These are phyloP conservation scores for Drosophila macrospina DNA, from an alignment of 2,888 invertebrate species.

Conservation along the genomic window DNA sequence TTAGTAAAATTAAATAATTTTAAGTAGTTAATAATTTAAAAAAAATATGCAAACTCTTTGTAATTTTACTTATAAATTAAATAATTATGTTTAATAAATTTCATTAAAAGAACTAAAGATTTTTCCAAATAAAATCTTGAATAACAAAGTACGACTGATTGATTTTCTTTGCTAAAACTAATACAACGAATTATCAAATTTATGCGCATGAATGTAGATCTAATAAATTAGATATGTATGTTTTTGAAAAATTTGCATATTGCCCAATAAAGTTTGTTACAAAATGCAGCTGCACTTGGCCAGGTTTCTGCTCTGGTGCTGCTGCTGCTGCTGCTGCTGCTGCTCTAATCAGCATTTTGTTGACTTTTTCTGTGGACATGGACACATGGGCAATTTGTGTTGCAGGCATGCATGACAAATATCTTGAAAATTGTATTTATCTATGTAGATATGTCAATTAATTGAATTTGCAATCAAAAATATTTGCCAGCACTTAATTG, in stretches of 20 bases:
- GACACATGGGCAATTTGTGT: conserved; percentile 29
- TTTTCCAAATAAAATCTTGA: too few species aligned
- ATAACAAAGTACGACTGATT: conserved; percentile 2
- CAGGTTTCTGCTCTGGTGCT: conserved; percentile 23
- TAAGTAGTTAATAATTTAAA: too few species aligned
- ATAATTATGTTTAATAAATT: too few species aligned
- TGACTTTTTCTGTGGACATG: conserved; percentile 19
- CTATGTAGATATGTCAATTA: conserved; percentile 41
- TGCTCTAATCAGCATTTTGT: conserved; percentile 44
- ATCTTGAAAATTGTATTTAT: conserved; percentile 23
- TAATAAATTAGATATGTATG: conserved; percentile 22
- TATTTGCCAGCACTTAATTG: conserved; percentile 25
- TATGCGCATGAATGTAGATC: conserved; percentile 7
- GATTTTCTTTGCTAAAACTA: conserved; percentile 2
- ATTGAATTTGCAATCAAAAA: conserved; percentile 48
- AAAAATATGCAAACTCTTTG: too few species aligned
- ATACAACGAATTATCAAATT: conserved; percentile 2
- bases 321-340: too few species aligned
- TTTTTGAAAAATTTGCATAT: conserved; percentile 47
- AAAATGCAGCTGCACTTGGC: conserved; percentile 6
- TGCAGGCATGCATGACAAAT: conserved; percentile 36
- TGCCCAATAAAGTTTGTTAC: too few species aligned
- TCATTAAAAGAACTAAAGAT: too few species aligned
- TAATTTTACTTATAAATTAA: too few species aligned
- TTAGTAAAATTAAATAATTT: too few species aligned